Conservation (phyloP, 2,113 vertebrate species). For the Onychorhynchus coronatus region DNA sequence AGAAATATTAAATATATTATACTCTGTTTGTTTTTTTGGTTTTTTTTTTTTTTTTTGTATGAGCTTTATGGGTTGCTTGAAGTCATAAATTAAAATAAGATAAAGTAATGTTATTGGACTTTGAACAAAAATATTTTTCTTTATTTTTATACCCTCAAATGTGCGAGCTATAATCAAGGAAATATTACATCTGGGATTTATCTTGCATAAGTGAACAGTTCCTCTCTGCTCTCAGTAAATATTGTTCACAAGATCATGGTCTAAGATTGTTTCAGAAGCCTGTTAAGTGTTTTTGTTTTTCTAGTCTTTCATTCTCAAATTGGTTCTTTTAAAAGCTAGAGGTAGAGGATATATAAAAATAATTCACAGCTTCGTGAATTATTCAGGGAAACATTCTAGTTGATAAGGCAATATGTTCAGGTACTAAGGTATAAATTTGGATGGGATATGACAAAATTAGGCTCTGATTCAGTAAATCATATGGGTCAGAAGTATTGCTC, state of each 20-base stretch:
- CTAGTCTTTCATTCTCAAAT: not conserved
- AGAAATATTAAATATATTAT: not conserved
- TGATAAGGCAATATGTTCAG: slow-evolving; percentile 6
- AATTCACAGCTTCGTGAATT: slow-evolving; percentile 42
- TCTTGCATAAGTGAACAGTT: not conserved
- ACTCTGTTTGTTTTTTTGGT: not conserved
- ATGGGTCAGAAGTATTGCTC: not conserved
- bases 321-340: not conserved
- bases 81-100: not conserved
- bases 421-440: not conserved
- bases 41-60: not conserved
- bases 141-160: not conserved
- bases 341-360: not conserved
- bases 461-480: slow-evolving; percentile 23
- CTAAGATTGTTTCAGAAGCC: not conserved
- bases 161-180: not conserved
- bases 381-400: slow-evolving; percentile 1
- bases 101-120: not conserved
- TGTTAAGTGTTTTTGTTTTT: not conserved
- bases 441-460: slow-evolving; percentile 4
- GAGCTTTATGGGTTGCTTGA: not conserved
- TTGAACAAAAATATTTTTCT: not conserved
- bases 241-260: not conserved
- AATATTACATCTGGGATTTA: not conserved
- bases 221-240: not conserved